phyloP scores from a whole-genome alignment of 2,888 invertebrate genomes.

The Sarcophaga variegata region DNA sequence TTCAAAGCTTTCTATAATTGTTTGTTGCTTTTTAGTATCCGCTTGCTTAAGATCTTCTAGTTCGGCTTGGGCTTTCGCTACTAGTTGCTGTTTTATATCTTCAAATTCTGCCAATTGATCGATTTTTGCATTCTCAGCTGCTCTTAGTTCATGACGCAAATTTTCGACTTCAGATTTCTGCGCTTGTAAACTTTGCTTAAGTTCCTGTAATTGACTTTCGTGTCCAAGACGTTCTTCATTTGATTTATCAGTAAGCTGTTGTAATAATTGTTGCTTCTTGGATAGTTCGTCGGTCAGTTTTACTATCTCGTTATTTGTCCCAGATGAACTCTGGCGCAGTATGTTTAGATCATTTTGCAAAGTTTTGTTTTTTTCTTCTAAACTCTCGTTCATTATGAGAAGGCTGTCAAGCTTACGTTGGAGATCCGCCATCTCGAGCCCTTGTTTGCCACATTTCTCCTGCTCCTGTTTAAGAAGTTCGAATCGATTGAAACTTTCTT shows the following conservation, averaged over 20 bases:
- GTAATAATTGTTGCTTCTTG: slow-evolving; percentile 71
- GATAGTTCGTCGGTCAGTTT: slow-evolving; percentile 74
- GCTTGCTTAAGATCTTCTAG: slow-evolving; percentile 60
- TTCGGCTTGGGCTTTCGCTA: slow-evolving; percentile 38
- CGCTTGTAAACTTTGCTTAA: slow-evolving; percentile 72
- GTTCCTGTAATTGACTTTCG: slow-evolving; percentile 74
- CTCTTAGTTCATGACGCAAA: slow-evolving; percentile 61
- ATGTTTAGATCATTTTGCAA: slow-evolving; percentile 73
- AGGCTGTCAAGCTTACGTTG: slow-evolving; percentile 74
- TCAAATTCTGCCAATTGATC: slow-evolving; percentile 68
- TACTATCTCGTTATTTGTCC: slow-evolving; percentile 71
- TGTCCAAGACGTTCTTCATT: slow-evolving; percentile 72
- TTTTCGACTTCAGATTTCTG: slow-evolving; percentile 70
- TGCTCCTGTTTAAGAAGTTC: slow-evolving; percentile 73
- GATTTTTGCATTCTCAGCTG: slow-evolving; percentile 45
- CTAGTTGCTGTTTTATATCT: slow-evolving; percentile 56
- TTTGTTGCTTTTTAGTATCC: slow-evolving; percentile 68
- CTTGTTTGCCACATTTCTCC: slow-evolving; percentile 73
- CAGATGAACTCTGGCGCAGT: slow-evolving; percentile 66
- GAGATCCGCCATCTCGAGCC: slow-evolving; percentile 74
- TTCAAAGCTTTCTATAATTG: slow-evolving; percentile 69
- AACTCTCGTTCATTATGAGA: slow-evolving; percentile 63
- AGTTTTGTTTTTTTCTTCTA: slow-evolving; percentile 72
- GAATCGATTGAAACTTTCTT: slow-evolving; percentile 71
- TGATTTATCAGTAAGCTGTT: slow-evolving; percentile 72